Evolutionary conservation across 2,888 invertebrate genomes (phyloP).

Genomic region (Chymomyza fuscimana): DNA sequence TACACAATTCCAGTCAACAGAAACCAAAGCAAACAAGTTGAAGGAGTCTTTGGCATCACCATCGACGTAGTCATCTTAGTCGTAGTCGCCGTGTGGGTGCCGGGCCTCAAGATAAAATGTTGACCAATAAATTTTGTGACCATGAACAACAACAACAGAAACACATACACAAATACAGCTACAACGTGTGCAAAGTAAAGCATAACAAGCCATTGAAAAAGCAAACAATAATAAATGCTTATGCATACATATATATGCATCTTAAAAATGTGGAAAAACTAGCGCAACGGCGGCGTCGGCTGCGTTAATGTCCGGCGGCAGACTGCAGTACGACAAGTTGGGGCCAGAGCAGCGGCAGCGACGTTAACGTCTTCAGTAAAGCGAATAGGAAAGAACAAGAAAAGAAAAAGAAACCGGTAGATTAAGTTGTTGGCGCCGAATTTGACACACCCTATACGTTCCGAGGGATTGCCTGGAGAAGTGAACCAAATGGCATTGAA

Average conservation of each 20-base stretch:
- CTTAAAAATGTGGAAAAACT: slow-evolving; percentile 63
- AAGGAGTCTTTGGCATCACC: slow-evolving; percentile 39
- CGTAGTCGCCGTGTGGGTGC: slow-evolving; percentile 42
- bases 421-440: slow-evolving; percentile 8
- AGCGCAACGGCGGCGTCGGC: slow-evolving; percentile 22
- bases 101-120: slow-evolving; percentile 56
- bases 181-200: slow-evolving; percentile 37
- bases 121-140: slow-evolving; percentile 69
- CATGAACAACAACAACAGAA: slow-evolving; percentile 43
- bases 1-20: slow-evolving; percentile 10
- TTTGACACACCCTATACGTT: not conserved
- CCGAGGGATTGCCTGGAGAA: not conserved
- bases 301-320: not conserved
- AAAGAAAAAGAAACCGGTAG: slow-evolving; percentile 9
- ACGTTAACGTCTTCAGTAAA: not conserved
- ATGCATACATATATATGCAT: not conserved
- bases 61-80: slow-evolving; percentile 23
- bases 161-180: too few species aligned
- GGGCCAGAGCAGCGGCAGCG: not conserved
- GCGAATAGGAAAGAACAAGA: not conserved
- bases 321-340: not conserved
- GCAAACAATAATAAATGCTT: slow-evolving; percentile 13
- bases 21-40: slow-evolving; percentile 50
- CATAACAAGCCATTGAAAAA: slow-evolving; percentile 33
- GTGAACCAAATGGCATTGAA: too few species aligned